These are phyloP conservation scores for Muscicapa adusta DNA, from an alignment of 2,113 vertebrate species.

Conservation along the genomic window DNA sequence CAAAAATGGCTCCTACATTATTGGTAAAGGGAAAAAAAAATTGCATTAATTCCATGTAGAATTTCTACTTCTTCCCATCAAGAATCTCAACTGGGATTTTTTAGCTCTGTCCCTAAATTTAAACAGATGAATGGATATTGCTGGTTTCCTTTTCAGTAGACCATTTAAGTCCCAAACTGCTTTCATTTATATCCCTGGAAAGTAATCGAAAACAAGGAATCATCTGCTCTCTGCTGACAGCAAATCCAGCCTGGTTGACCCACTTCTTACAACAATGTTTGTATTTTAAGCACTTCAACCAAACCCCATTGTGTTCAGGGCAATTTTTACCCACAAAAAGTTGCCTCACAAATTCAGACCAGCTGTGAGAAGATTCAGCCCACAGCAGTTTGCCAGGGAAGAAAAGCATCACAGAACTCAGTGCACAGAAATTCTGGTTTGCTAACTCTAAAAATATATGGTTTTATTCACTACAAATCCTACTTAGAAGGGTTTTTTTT, in stretches of 20 bases:
- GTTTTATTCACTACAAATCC: neutral
- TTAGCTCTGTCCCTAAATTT: neutral
- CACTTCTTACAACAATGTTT: neutral
- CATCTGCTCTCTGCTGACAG: neutral
- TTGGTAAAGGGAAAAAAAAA: neutral
- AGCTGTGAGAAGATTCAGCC: neutral
- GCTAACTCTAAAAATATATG: neutral
- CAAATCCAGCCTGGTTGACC: neutral
- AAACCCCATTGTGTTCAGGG: neutral
- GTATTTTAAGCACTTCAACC: neutral
- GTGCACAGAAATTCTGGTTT: neutral
- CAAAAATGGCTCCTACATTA: slow-evolving; percentile 89
- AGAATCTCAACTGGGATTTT: neutral
- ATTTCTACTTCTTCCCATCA: neutral
- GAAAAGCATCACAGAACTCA: neutral
- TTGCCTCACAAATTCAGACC: neutral
- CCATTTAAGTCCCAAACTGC: neutral
- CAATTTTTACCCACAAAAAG: neutral
- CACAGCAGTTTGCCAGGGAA: neutral
- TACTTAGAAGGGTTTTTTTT: neutral
- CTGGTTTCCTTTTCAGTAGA: neutral
- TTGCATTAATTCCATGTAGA: neutral
- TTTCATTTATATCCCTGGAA: neutral
- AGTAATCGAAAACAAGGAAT: neutral
- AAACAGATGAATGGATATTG: neutral